Evolutionary conservation across 1,140 invertebrate species (phyloP).

Genomic region (Acromyrmex charruanus): DNA sequence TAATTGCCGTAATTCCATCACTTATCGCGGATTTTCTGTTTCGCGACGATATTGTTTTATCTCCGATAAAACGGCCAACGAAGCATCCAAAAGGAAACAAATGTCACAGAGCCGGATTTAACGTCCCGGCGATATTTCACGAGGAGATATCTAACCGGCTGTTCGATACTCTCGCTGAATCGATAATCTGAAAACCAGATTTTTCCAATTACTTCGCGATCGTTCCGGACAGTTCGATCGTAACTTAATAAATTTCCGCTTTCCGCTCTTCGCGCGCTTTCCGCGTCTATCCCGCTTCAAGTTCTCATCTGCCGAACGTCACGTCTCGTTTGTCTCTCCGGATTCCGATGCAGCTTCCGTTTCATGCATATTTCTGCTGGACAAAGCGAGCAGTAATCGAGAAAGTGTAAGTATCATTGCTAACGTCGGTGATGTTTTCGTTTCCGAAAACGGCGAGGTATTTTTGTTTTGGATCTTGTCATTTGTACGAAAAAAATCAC

Average conservation of each 20-base stretch:
- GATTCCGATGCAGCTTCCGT: slow-evolving; percentile 13
- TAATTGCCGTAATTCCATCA: slow-evolving; percentile 59
- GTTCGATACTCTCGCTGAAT: slow-evolving; percentile 42
- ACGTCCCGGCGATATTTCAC: slow-evolving; percentile 50
- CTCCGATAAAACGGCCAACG: slow-evolving; percentile 44
- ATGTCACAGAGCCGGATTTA: slow-evolving; percentile 50
- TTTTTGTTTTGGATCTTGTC: slow-evolving; percentile 27
- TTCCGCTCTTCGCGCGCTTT: slow-evolving; percentile 18
- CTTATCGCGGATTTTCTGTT: slow-evolving; percentile 51
- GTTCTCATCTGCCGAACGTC: slow-evolving; percentile 59
- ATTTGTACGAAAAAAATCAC: not conserved
- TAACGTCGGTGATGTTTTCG: slow-evolving; percentile 42
- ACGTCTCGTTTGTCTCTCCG: slow-evolving; percentile 57
- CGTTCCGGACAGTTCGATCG: slow-evolving; percentile 58
- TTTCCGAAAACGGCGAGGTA: not conserved
- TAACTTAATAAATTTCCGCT: slow-evolving; percentile 63
- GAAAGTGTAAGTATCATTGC: slow-evolving; percentile 2
- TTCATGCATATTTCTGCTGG: slow-evolving; percentile 64
- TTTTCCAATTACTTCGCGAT: slow-evolving; percentile 61
- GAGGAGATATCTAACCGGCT: slow-evolving; percentile 29
- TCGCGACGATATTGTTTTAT: slow-evolving; percentile 57
- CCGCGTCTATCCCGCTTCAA: slow-evolving; percentile 38
- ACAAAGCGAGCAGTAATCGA: slow-evolving; percentile 60
- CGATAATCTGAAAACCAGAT: slow-evolving; percentile 62
- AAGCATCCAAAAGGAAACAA: slow-evolving; percentile 46